phyloP scores from a whole-genome alignment of 1,140 invertebrate species.

The Saccostrea cuccullata region DNA sequence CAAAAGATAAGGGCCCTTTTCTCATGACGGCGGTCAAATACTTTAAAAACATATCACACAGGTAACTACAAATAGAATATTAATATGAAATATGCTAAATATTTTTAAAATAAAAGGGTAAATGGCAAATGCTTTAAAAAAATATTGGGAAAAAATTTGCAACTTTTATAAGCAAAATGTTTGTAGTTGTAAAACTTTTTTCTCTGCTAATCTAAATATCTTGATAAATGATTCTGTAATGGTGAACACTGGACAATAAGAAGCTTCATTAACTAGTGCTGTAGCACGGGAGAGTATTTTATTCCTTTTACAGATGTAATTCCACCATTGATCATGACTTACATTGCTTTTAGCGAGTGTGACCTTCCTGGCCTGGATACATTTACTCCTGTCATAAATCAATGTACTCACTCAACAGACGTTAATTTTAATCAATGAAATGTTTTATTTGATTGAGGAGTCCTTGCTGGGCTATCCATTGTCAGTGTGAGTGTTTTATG shows the following conservation, averaged over 20 bases:
- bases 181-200: no score
- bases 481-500: background rate
- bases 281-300: background rate
- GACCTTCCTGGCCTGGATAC: background rate
- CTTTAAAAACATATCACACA: no score
- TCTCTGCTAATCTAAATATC: no score
- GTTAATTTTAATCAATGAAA: background rate
- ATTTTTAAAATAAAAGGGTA: no score
- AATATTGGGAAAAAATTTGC: no score
- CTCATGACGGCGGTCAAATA: no score
- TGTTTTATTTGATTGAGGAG: background rate
- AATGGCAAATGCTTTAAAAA: no score
- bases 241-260: background rate
- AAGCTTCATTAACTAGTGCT: background rate
- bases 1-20: no score
- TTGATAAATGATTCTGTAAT: background rate
- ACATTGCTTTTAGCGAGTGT: background rate
- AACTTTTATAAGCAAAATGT: no score
- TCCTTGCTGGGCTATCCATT: background rate
- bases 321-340: background rate
- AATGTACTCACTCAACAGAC: background rate
- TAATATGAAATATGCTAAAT: no score
- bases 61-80: no score
- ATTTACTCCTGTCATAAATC: background rate
- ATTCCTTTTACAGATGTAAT: slow-evolving; percentile 8